Evolutionary conservation across 2,888 invertebrate genomes (phyloP), one percentile per base, ranked within the genome.

Genomic region (Macaria liturata): DNA sequence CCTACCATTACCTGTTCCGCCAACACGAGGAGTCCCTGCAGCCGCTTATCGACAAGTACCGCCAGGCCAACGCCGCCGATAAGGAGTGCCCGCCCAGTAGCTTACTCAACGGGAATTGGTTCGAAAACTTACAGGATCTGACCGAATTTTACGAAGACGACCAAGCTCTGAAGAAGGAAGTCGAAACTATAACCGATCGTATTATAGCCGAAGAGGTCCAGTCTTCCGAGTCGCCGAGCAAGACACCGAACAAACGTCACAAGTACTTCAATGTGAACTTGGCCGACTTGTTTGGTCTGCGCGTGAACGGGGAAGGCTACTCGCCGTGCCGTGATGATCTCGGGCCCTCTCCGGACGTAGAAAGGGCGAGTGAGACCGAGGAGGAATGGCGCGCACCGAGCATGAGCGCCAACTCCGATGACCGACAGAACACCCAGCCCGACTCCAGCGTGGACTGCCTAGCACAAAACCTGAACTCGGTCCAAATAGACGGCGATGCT

Each of bases 61-160:
- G 89, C 7, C 73, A 80, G 64, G 71, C 78, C 3, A 76, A 68
- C 42, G 62, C 69, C 40, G 78, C 81, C 46, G 76, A 79, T 34
- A 73, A 76, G 62, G 62, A 73, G 0, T 65, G 66, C 56, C 67
- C 69, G n/a, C 74, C 81, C 32, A 70, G 75, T 45, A 85, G 86
- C 66, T 69, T 86, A 49, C 75, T 88, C 56, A 81, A 80, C 52
- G 79, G 79, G 56, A 78, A 80, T 71, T 86, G 86, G 84, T 83
- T 78, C 67, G 86, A 91, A 49, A 86, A 88, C 57, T 82, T 92
- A 37, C 83, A 86, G 59, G 82, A 89, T 50, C 83, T 93, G 59
- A 83, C 91, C 9, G 87, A 93, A 67, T 93, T 88, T 71, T 93
- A 92, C 71, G 93, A 92, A 50, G 90, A 92, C 69, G 91, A 93